Base-by-base conservation (phyloP, 2,888 invertebrate species). In the Congeria kusceri region DNA sequence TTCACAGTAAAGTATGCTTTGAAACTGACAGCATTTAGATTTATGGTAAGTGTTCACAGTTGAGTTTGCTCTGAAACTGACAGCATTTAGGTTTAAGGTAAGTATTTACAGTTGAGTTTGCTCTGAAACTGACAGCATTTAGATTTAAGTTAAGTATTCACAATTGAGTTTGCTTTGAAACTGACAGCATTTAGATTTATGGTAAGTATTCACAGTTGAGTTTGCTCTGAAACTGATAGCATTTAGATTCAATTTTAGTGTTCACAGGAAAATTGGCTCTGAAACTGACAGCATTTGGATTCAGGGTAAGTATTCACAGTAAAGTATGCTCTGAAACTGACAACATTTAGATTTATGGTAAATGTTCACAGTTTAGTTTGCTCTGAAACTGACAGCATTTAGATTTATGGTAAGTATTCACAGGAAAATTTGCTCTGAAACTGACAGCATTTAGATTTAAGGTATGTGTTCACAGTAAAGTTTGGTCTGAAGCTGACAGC, bases 301-400 rank as follows among this genome's bases (percentile, higher is more conserved):
- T 32, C 11, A 32, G 11, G 32, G 4, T 32, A 4, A 32, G 9
- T 99, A 0, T 99, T 99, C 93, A 98, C 99, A 2, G 95, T 99
- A 86, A 99, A 99, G 94, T 99, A 99, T 93, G 96, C 99, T 85
- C 98, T 99, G 92, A 99, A 99, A 94, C 95, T 99, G 79, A 97
- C 98, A 76, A 99, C 99, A 64, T 99, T 99, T 95, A 96, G 98
- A 89, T 98, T 99, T 94, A 99, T 98, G 96, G 98, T 98, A 98
- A 0, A 97, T 99, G 0, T 99, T 99, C 93, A 98, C 99, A 2
- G 95, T 99, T 86, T 99, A 99, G 94, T 99, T 99, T 93, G 96
- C 99, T 85, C 98, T 99, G 92, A 99, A 99, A 94, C 95, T 99
- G 79, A 97, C 98, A 76, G 99, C 99, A 64, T 99, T 99, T 95